Evolutionary conservation across 2,797 vertebrate species (phyloP), one percentile per base, ranked within the genome.

Genomic region (Apogon hyalosoma): DNA sequence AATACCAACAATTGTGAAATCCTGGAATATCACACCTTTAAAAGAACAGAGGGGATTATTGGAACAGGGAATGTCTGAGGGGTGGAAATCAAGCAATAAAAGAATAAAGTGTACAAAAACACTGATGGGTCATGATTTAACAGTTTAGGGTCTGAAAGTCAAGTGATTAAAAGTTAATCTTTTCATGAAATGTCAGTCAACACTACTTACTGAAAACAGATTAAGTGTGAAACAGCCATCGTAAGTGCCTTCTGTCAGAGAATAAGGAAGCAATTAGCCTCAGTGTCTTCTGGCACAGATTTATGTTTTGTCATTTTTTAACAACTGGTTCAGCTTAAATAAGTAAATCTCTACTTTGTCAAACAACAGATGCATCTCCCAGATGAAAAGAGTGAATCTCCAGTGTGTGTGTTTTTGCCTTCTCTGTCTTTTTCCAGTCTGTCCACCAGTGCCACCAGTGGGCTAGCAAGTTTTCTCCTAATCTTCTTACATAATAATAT

Each of bases 401-500:
- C 10, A 36, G 9, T 36, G 9, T 36, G 33, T 36, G 33, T 36
- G 33, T 36, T 2, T 36, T 9, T 36, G 33, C 8, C 33, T 36
- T 36, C 33, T 36, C 33, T 36, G 33, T 2, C 7, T 42, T 18
- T 21, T 42, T 31, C 33, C 33, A 36, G 33, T 36, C 63, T 7
- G 18, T 59, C 18, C 1, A 0, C 31, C 19, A 15, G 3, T 61
- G 55, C 50, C 63, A 59, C 49, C 56, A 66, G 50, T 52, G 53
- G 53, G 28, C 63, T 38, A 49, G 10, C 52, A 36, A 47, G 66
- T 54, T 75, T 36, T 51, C 52, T 38, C 63, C 31, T 87, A 80
- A 89, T 86, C 87, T 61, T 58, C 69, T 89, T 87, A 76, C 70
- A 67, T 84, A 88, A 88, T 24, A 77, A 73, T 28, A 11, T 51